Conservation (phyloP, 1,140 invertebrate species). For the Dreissena rostriformis region DNA sequence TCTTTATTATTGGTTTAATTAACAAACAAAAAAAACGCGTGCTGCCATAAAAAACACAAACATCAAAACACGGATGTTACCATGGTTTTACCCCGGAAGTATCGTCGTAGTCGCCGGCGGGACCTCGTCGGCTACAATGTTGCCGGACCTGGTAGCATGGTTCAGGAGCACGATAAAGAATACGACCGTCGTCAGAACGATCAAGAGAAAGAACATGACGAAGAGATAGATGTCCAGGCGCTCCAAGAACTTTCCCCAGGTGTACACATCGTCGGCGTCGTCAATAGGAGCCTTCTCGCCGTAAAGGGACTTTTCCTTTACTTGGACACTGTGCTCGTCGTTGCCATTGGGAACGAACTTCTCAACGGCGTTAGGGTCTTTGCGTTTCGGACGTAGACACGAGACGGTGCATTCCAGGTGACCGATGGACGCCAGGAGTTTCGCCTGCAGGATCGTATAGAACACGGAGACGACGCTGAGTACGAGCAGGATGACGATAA, state of each 20-base stretch:
- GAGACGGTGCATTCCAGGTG: conserved; percentile 9
- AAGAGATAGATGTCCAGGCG: conserved; percentile 16
- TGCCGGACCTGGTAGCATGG: no score
- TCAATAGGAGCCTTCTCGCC: not conserved
- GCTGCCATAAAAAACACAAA: no score
- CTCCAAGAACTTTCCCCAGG: conserved; percentile 40
- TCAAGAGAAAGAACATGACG: conserved; percentile 6
- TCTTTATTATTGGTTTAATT: no score
- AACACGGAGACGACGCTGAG: conserved; percentile 32
- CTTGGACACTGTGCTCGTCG: not conserved
- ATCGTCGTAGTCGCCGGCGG: no score
- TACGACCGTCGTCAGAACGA: not conserved
- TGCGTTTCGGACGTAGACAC: not conserved
- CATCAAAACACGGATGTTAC: no score
- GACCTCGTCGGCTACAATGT: no score
- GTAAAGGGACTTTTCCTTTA: not conserved
- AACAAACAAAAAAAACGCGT: no score
- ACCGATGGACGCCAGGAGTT: conserved; percentile 4
- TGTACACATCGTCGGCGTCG: conserved; percentile 5
- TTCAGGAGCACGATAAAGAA: conserved; percentile 29
- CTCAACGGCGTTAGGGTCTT: not conserved
- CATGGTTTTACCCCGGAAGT: no score
- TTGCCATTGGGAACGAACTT: not conserved
- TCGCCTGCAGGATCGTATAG: conserved; percentile 29
- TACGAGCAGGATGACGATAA: conserved; percentile 32